Evolutionary conservation across 2,888 invertebrate genomes (phyloP), one percentile per base, ranked within the genome.

Genomic region (Leptopilina syphax): DNA sequence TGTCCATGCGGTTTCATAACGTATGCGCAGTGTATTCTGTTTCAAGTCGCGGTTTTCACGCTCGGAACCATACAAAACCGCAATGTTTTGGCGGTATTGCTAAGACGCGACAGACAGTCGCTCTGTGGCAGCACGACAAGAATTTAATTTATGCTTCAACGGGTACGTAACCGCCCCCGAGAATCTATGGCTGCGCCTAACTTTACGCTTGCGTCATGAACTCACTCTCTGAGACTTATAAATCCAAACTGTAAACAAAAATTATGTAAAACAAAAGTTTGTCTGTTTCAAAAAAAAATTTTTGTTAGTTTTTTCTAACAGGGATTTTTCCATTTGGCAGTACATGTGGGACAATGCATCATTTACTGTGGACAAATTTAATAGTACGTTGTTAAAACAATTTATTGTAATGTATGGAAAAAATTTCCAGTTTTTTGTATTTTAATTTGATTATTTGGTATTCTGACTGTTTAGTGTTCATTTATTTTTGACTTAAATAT

Each of bases 141-240:
- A 68, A 68, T 68, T 68, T 68, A 68, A 68, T 68, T 68, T 47
- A 68, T 68, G 68, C 47, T 44, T 68, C 65, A 68, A 24, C 44
- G 47, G 24, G 10, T 12, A 68, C 68, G 18, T 68, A 44, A 68
- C 47, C 18, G 47, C 68, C n/a, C 67, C 9, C 12, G 47, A 68
- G 68, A 68, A 44, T 47, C 68, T 50, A 47, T 50, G 47, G 47
- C 47, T 13, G 50, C 50, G 9, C 44, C 65, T 34, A 65, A 65
- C 65, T 65, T 65, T 65, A 65, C 24, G 65, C 65, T 65, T 65
- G 34, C 65, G 34, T 65, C 27, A 65, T 67, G 67, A 67, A 50
- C 50, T 50, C 50, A 18, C 67, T 44, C 44, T 67, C 41, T 60
- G 60, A 60, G 18, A 63, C n/a, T 63, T 67, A 18, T 67, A 3